Percentiles rank a stretch among this genome's conserved stretches.
Evolutionary conservation across 2,888 invertebrate genomes (phyloP).

Genomic region (Cryptocheilus praepositus): DNA sequence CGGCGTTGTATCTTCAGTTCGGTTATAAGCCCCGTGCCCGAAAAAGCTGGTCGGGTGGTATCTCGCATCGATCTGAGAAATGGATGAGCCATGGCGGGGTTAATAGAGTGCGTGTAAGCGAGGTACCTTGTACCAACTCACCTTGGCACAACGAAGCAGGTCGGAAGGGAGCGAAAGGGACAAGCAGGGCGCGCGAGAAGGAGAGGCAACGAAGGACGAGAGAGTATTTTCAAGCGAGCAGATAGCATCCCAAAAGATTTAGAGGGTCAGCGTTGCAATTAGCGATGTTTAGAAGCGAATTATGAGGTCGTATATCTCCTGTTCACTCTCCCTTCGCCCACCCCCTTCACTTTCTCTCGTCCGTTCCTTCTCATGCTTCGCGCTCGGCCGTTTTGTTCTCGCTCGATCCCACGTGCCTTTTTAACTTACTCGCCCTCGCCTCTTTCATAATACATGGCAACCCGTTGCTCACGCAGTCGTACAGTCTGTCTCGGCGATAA

Average conservation of each 20-base stretch:
- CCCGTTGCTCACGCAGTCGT: slow-evolving; percentile 17
- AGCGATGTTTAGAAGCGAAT: slow-evolving; percentile 69
- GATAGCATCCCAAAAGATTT: slow-evolving; percentile 65
- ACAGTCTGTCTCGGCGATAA: no score
- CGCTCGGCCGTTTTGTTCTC: neutral
- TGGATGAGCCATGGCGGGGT: slow-evolving; percentile 47
- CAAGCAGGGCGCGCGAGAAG: slow-evolving; percentile 24
- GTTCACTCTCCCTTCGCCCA: slow-evolving; percentile 39
- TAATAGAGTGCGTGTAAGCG: slow-evolving; percentile 55
- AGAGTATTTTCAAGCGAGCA: slow-evolving; percentile 53
- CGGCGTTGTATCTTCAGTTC: no score
- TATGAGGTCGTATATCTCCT: slow-evolving; percentile 66
- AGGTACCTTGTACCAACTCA: slow-evolving; percentile 36
- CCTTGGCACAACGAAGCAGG: slow-evolving; percentile 35
- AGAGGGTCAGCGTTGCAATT: slow-evolving; percentile 66
- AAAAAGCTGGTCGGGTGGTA: slow-evolving; percentile 33
- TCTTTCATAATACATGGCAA: slow-evolving; percentile 27
- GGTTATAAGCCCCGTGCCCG: neutral
- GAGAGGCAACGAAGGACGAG: slow-evolving; percentile 18
- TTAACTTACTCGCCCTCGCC: slow-evolving; percentile 13
- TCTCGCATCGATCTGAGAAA: slow-evolving; percentile 53
- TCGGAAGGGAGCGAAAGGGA: slow-evolving; percentile 20
- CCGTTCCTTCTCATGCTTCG: slow-evolving; percentile 8
- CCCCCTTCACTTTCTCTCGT: slow-evolving; percentile 9
- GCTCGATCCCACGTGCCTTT: slow-evolving; percentile 19